Percentiles rank a stretch among this genome's conserved stretches.
phyloP scores from a whole-genome alignment of 2,113 vertebrate species.

The Narcine bancroftii region DNA sequence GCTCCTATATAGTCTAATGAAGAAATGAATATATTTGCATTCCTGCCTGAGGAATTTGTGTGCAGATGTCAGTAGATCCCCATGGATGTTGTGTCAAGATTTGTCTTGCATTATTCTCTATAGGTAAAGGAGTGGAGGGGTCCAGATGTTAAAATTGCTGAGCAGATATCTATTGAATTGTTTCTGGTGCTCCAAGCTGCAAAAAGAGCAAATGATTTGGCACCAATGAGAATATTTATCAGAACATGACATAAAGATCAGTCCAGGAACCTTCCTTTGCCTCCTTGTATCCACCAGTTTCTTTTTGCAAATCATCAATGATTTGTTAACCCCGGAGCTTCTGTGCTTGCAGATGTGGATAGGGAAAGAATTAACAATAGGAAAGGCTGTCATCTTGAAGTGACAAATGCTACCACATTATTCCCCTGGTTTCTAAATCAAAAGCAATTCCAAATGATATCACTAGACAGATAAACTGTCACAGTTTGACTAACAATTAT shows the following conservation, averaged over 20 bases:
- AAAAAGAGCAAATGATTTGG: background rate
- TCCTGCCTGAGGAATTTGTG: background rate
- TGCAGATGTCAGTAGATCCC: background rate
- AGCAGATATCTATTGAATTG: background rate
- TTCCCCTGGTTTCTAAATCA: background rate
- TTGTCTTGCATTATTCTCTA: background rate
- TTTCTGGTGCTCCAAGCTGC: background rate
- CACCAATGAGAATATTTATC: conserved; percentile 19
- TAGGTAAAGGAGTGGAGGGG: background rate
- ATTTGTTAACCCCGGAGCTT: background rate
- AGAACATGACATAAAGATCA: background rate
- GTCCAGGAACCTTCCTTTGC: background rate
- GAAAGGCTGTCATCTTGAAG: background rate
- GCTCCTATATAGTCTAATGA: too few species aligned
- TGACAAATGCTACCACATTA: background rate
- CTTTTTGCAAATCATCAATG: background rate
- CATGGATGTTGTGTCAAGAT: background rate
- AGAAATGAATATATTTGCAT: background rate
- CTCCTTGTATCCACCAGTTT: background rate
- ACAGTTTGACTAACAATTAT: background rate
- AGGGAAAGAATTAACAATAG: background rate
- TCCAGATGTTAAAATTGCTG: background rate
- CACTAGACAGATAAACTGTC: background rate
- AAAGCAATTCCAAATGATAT: background rate
- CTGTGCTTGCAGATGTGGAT: background rate